Conservation (phyloP, 2,113 vertebrate species). For the Rhodinocichla rosea region DNA sequence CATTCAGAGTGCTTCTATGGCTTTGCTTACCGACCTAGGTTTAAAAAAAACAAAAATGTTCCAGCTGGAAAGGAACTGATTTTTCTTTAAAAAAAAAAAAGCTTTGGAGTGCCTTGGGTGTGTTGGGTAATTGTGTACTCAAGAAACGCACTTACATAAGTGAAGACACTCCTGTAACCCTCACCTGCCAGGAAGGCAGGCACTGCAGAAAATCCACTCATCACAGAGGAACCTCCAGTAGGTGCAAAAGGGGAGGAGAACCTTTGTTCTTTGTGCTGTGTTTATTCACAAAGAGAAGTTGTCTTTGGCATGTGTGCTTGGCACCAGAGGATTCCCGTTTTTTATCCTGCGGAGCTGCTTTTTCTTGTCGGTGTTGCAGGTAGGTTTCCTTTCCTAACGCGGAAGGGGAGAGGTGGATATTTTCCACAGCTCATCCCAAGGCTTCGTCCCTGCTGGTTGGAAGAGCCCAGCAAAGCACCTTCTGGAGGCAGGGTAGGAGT, state of each 20-base stretch:
- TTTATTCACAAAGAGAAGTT: background rate
- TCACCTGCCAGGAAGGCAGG: background rate
- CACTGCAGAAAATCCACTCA: background rate
- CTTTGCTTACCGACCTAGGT: background rate
- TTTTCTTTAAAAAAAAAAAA: background rate
- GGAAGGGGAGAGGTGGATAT: background rate
- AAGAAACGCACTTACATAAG: conserved; percentile 50
- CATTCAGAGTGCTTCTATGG: rapidly evolving
- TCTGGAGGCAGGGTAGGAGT: background rate
- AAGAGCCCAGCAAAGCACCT: background rate
- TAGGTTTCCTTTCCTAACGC: background rate
- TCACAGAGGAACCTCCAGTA: background rate
- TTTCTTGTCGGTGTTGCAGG: background rate
- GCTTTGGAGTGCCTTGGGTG: conserved; percentile 10
- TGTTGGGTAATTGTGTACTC: conserved; percentile 47
- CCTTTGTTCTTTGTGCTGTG: background rate
- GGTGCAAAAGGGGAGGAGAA: background rate
- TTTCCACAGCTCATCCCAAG: background rate
- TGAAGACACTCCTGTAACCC: conserved; percentile 39
- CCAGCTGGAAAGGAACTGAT: background rate
- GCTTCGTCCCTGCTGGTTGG: rapidly evolving
- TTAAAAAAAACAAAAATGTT: background rate
- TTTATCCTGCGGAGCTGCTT: background rate
- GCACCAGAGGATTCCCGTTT: background rate
- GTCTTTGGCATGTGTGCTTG: conserved; percentile 2